Evolutionary conservation across 35 echinoderm and acorn worm genomes (phyloP).

Genomic region (Amphiura filiformis): DNA sequence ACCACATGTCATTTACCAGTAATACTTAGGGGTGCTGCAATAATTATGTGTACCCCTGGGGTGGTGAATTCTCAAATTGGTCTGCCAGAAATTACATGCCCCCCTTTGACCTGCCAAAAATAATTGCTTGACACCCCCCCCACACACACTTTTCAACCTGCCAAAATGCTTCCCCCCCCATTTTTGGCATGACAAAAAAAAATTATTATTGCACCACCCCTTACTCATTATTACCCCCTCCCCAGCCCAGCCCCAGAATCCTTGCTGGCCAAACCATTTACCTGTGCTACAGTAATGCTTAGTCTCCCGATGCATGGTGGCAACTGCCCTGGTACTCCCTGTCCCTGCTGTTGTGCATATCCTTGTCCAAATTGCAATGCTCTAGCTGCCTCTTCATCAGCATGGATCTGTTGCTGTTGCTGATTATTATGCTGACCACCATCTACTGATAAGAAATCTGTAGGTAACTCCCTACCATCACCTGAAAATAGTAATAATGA

Average conservation of each 20-base stretch:
- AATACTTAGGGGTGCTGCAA: too few species aligned
- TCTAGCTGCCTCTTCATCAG: conserved; percentile 88
- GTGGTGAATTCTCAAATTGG: too few species aligned
- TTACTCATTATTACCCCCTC: background rate
- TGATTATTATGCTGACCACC: conserved; percentile 7
- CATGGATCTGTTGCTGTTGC: conserved; percentile 49
- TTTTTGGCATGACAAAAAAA: background rate
- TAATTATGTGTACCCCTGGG: too few species aligned
- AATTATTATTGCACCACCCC: background rate
- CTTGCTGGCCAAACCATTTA: too few species aligned
- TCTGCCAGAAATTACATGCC: too few species aligned
- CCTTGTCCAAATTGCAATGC: conserved; percentile 68
- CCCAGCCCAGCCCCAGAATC: background rate
- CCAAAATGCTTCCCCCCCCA: too few species aligned
- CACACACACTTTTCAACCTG: background rate
- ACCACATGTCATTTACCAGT: too few species aligned
- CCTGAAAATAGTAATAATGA: too few species aligned
- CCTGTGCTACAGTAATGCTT: background rate
- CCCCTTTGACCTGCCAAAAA: too few species aligned
- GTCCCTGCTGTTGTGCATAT: background rate
- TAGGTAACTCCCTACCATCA: conserved; percentile 69
- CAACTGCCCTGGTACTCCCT: background rate
- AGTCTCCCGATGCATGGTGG: conserved; percentile 50
- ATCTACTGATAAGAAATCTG: conserved; percentile 64
- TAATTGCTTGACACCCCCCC: too few species aligned